Evolutionary conservation across 2,113 vertebrate species (phyloP).

Genomic region (Dicrurus megarhynchus): DNA sequence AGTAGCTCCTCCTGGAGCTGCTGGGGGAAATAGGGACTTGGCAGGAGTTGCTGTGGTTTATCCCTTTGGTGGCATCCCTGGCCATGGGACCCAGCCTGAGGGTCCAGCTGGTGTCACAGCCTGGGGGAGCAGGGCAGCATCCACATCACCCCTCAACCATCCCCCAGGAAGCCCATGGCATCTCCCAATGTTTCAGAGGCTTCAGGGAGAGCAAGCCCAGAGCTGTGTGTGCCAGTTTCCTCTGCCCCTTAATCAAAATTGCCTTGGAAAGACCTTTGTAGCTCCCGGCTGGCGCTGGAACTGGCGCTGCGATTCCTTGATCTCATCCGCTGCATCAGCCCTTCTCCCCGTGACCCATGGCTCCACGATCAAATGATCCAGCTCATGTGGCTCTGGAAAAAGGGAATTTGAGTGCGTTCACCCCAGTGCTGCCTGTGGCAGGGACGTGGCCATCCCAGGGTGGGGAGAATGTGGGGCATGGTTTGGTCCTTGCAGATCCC

Average conservation of each 20-base stretch:
- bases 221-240: neutral
- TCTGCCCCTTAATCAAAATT: neutral
- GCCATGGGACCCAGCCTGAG: rapidly evolving
- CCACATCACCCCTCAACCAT: neutral
- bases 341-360: neutral
- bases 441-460: rapidly evolving
- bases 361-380: neutral
- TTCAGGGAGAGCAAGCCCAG: neutral
- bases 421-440: neutral
- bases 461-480: neutral
- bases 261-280: neutral
- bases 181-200: neutral
- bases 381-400: neutral
- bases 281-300: neutral
- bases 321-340: neutral
- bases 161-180: rapidly evolving
- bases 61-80: neutral
- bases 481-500: neutral
- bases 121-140: rapidly evolving
- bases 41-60: neutral
- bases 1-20: neutral
- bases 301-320: rapidly evolving
- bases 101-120: neutral
- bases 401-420: neutral
- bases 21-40: neutral